Evolutionary conservation across 2,113 vertebrate species (phyloP).

Genomic region (Orycteropus afer): DNA sequence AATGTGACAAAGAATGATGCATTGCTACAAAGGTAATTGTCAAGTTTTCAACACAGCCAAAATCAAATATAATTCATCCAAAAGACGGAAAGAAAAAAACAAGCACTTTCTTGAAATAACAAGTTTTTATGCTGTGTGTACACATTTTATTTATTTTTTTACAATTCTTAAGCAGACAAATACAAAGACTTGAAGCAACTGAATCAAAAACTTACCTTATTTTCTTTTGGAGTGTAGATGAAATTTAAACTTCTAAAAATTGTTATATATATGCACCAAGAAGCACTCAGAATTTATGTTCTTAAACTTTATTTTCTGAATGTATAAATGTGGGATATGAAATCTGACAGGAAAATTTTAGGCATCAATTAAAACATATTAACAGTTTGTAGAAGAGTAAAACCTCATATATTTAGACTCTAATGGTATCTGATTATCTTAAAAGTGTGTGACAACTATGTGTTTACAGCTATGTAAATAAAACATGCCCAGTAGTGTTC

Average conservation of each 20-base stretch:
- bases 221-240: neutral
- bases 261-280: conserved; percentile 22
- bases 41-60: conserved; percentile 52
- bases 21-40: neutral
- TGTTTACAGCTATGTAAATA: neutral
- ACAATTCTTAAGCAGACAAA: neutral
- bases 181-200: neutral
- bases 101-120: neutral
- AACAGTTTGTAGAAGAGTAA: neutral
- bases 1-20: conserved; percentile 32
- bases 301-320: neutral
- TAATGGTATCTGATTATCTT: neutral
- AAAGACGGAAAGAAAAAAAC: no score
- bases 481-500: neutral
- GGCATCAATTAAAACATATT: neutral
- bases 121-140: neutral
- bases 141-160: neutral
- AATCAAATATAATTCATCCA: neutral
- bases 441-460: neutral
- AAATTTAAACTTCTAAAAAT: neutral
- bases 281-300: neutral
- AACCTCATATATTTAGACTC: neutral
- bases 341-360: neutral
- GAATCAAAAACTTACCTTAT: neutral
- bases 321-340: neutral